phyloP scores from a whole-genome alignment of 2,888 invertebrate genomes.

The Cataglyphis rosenhaueri region DNA sequence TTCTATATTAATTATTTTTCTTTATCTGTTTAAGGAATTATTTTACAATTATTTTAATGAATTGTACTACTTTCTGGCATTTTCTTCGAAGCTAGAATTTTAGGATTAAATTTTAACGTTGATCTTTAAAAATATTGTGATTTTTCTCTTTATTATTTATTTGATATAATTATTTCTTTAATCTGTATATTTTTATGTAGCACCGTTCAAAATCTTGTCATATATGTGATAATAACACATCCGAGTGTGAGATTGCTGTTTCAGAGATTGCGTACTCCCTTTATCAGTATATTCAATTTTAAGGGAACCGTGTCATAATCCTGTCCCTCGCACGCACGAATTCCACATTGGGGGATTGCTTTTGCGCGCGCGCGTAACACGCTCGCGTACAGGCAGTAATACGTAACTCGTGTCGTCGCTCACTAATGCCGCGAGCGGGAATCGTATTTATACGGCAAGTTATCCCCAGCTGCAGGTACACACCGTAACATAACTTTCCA shows the following conservation, averaged over 20 bases:
- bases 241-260: not conserved
- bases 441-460: constrained; percentile 69
- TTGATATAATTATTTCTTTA: not conserved
- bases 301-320: not conserved
- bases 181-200: not conserved
- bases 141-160: not conserved
- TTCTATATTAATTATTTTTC: not conserved
- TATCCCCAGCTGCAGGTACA: constrained; percentile 60
- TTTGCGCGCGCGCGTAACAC: constrained; percentile 5
- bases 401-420: constrained; percentile 69
- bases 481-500: constrained; percentile 76
- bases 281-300: not conserved
- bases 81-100: not conserved
- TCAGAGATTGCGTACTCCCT: not conserved
- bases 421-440: constrained; percentile 67
- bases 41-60: not conserved
- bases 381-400: constrained; percentile 11
- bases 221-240: not conserved
- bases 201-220: not conserved
- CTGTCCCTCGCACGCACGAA: not conserved
- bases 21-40: not conserved
- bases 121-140: not conserved
- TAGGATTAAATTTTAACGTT: not conserved
- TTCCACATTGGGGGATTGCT: constrained; percentile 10
- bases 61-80: not conserved